A percentile compares a stretch with the other conserved stretches of the same genome.
Conservation (phyloP, 2,113 vertebrate species). For the Plestiodon gilberti region DNA sequence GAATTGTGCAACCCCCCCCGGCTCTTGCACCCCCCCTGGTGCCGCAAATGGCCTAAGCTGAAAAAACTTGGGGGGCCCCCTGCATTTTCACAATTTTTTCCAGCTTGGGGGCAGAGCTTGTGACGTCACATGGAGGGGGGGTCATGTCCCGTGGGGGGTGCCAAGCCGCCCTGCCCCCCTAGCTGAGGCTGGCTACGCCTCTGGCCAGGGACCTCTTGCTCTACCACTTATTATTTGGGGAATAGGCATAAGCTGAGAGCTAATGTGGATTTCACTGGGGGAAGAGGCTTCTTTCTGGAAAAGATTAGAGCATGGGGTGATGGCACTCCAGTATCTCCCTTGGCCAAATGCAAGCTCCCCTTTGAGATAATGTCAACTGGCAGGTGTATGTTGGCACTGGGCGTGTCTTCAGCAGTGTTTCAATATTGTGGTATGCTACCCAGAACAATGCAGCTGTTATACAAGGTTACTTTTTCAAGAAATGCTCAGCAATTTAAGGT, state of each 20-base stretch:
- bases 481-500: constrained; percentile 7
- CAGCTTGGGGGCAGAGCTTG: no score
- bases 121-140: no score
- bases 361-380: not conserved
- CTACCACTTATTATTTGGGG: no score
- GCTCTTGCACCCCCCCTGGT: no score
- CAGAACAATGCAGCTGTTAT: constrained; percentile 5
- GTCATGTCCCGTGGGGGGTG: no score
- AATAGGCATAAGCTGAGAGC: not conserved
- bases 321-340: not conserved
- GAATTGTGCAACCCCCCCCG: no score
- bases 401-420: not conserved
- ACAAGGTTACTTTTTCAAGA: constrained; percentile 16
- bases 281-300: not conserved
- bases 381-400: not conserved
- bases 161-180: no score
- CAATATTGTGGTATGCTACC: not conserved
- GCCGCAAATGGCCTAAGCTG: no score
- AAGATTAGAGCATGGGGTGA: not conserved
- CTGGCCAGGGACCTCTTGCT: no score
- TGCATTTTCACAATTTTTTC: no score
- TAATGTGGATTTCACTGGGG: not conserved
- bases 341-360: not conserved
- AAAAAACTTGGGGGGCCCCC: no score
- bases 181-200: no score